phyloP scores from a whole-genome alignment of 2,797 vertebrate genomes.

The Muscicapa striata region DNA sequence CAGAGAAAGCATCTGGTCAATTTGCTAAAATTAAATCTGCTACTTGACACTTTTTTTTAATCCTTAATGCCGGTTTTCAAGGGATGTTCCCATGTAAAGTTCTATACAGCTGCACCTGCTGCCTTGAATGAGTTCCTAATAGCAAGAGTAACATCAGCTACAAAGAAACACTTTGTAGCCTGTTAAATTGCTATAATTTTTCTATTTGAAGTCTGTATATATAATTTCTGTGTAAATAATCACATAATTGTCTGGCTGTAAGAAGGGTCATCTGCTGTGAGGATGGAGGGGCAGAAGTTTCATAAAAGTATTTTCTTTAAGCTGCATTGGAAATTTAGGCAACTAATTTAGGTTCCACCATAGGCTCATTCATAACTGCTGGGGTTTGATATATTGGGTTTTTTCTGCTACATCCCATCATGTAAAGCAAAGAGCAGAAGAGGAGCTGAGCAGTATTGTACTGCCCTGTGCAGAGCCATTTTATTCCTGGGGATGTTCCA shows the following conservation, averaged over 20 bases:
- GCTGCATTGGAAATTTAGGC: neutral
- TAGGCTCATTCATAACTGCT: neutral
- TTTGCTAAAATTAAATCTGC: neutral
- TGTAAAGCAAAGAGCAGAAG: neutral
- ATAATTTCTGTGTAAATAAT: neutral
- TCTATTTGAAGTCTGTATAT: neutral
- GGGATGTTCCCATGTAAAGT: neutral
- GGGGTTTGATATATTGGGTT: neutral
- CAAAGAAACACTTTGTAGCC: neutral
- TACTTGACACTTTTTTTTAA: neutral
- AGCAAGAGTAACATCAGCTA: neutral
- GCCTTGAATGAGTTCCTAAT: neutral
- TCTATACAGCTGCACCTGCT: neutral
- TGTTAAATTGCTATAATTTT: neutral
- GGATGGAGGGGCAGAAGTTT: neutral
- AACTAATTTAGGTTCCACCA: neutral
- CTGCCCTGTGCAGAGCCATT: neutral
- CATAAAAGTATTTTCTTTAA: neutral
- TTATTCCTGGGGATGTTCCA: neutral
- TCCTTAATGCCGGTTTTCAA: neutral
- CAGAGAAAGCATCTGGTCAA: neutral
- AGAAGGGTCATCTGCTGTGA: neutral
- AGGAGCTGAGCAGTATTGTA: neutral
- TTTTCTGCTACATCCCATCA: neutral
- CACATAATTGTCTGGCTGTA: neutral